Percentiles rank a stretch among this genome's conserved stretches.
These are phyloP conservation scores for Copsychus sechellarum DNA, from an alignment of 2,113 vertebrate species.

Conservation along the genomic window DNA sequence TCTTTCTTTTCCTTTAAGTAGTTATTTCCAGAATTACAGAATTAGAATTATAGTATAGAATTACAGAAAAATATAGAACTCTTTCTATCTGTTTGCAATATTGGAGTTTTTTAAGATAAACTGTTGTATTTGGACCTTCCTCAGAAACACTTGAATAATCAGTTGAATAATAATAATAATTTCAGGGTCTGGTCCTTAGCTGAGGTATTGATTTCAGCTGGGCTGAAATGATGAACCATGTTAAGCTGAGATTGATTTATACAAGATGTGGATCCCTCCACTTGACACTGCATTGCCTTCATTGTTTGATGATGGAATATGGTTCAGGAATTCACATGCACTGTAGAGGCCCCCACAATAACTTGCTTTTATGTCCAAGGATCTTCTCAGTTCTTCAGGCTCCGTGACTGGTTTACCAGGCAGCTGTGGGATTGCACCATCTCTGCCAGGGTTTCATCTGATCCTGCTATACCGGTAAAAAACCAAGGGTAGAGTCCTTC, in stretches of 20 bases:
- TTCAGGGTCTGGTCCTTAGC: background rate
- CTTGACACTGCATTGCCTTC: background rate
- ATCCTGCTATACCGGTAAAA: background rate
- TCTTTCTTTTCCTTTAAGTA: background rate
- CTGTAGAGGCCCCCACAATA: background rate
- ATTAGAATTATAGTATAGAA: background rate
- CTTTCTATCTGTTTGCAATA: background rate
- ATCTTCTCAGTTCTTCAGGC: background rate
- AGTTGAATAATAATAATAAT: background rate
- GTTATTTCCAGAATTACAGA: background rate
- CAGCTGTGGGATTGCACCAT: background rate
- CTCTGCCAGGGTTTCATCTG: background rate
- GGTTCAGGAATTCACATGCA: background rate
- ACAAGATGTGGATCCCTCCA: background rate
- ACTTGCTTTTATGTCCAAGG: background rate
- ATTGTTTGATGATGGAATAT: background rate
- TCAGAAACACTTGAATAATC: background rate
- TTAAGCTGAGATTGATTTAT: background rate
- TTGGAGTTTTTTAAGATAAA: background rate
- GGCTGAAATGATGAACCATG: background rate
- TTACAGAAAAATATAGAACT: background rate
- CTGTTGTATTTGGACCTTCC: background rate
- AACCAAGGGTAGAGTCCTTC: background rate
- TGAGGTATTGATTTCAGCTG: background rate
- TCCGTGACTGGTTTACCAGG: fast-evolving